Conservation (phyloP, 2,113 vertebrate species). For the Poeciliopsis occidentalis region DNA sequence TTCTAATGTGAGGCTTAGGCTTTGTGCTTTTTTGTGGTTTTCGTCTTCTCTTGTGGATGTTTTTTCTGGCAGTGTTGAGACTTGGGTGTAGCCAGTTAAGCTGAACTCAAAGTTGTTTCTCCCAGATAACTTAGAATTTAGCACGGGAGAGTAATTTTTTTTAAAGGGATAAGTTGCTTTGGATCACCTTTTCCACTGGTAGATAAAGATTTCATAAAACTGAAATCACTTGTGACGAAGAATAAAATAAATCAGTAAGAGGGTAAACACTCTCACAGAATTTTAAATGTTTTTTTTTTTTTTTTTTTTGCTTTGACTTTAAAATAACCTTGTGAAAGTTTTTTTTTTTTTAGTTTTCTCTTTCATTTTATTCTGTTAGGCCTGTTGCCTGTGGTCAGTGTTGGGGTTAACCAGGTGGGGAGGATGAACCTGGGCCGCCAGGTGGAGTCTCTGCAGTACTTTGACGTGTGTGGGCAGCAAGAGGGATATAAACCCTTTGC, state of each 20-base stretch:
- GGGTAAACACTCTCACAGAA: background rate
- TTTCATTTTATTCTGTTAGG: slow-evolving; percentile 71
- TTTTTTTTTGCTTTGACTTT: too few species aligned
- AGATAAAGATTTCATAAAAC: background rate
- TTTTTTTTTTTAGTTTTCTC: background rate
- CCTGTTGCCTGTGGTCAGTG: slow-evolving; percentile 88
- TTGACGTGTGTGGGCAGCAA: slow-evolving; percentile 89
- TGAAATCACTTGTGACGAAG: background rate
- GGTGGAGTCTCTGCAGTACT: slow-evolving; percentile 87
- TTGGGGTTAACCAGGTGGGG: slow-evolving; percentile 89
- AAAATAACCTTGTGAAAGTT: too few species aligned
- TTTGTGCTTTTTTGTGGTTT: too few species aligned
- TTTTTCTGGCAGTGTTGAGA: too few species aligned
- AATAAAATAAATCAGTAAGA: background rate
- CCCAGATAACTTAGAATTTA: too few species aligned
- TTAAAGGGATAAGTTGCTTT: too few species aligned
- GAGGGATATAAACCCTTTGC: slow-evolving; percentile 95
- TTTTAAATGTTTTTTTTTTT: background rate
- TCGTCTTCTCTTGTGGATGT: too few species aligned
- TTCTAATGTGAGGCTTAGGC: too few species aligned
- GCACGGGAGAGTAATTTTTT: too few species aligned
- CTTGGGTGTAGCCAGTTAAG: too few species aligned
- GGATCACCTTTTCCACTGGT: too few species aligned
- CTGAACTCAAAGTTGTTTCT: too few species aligned
- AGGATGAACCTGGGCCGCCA: slow-evolving; percentile 91